Conservation (phyloP, 2,113 vertebrate genomes). For the Chauna torquata region DNA sequence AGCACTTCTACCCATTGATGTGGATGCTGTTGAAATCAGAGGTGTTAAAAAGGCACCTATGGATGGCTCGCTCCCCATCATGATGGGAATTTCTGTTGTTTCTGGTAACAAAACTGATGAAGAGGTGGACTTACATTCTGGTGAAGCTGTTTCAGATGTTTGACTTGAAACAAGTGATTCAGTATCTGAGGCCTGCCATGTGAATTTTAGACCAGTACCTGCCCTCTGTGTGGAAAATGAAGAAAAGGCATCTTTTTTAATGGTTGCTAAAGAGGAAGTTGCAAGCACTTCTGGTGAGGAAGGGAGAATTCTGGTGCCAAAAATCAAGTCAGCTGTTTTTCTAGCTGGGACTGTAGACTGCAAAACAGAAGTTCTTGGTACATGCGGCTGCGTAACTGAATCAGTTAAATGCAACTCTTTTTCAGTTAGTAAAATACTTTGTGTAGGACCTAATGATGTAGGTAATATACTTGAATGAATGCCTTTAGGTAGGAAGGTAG, state of each 20-base stretch:
- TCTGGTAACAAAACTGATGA: background rate
- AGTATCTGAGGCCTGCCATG: background rate
- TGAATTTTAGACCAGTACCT: background rate
- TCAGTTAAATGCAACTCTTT: background rate
- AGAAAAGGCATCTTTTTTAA: background rate
- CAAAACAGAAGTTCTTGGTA: background rate
- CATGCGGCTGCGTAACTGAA: background rate
- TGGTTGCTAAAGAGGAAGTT: background rate
- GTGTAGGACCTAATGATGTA: conserved; percentile 2
- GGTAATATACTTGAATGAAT: background rate
- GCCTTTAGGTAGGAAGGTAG: background rate
- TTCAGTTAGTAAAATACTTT: background rate
- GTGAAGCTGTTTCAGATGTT: background rate
- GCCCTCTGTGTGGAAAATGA: conserved; percentile 22
- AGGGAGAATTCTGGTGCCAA: background rate
- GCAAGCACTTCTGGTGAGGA: background rate
- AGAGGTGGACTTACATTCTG: background rate
- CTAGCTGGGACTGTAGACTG: background rate
- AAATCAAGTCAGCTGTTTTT: background rate
- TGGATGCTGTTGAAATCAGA: background rate
- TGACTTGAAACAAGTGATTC: background rate
- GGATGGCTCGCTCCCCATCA: background rate
- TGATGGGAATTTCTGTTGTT: background rate
- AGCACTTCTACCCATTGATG: background rate
- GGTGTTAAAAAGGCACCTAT: background rate